Percentiles rank a stretch among this genome's conserved stretches.
Evolutionary conservation across 2,888 invertebrate genomes (phyloP).

Genomic region (Caenorhabditis becei): DNA sequence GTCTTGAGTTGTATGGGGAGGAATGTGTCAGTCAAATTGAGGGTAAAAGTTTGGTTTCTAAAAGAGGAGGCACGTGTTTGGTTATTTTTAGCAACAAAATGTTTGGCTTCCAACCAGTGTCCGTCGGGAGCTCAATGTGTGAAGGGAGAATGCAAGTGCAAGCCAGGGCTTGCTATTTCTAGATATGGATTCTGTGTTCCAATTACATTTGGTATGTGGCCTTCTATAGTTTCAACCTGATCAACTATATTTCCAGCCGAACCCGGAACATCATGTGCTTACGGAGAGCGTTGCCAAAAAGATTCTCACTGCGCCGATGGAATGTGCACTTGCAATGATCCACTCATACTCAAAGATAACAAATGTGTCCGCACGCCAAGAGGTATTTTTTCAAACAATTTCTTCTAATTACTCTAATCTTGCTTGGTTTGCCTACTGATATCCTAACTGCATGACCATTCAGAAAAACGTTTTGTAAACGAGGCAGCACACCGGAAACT

Average conservation of each 20-base stretch:
- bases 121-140: conserved; percentile 76
- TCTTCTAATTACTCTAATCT: neutral
- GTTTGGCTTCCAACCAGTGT: conserved; percentile 74
- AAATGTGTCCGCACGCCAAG: conserved; percentile 64
- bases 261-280: conserved; percentile 73
- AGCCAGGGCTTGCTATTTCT: conserved; percentile 67
- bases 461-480: conserved; percentile 52
- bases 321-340: conserved; percentile 71
- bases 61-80: neutral
- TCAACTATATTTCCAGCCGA: conserved; percentile 65
- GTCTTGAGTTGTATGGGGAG: conserved; percentile 66
- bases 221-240: neutral
- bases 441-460: conserved; percentile 54
- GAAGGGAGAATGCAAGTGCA: conserved; percentile 72
- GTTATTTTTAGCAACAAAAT: conserved; percentile 65
- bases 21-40: conserved; percentile 73
- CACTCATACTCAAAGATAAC: conserved; percentile 63
- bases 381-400: conserved; percentile 37
- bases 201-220: conserved; percentile 66
- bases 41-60: conserved; percentile 46
- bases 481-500: conserved; percentile 39
- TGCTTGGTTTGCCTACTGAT: neutral
- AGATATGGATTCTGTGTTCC: conserved; percentile 76
- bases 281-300: conserved; percentile 72
- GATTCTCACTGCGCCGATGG: conserved; percentile 72